Percentiles rank a stretch among this genome's conserved stretches.
phyloP scores from a whole-genome alignment of 2,888 invertebrate genomes.

The Cremastobaeus sp. region DNA sequence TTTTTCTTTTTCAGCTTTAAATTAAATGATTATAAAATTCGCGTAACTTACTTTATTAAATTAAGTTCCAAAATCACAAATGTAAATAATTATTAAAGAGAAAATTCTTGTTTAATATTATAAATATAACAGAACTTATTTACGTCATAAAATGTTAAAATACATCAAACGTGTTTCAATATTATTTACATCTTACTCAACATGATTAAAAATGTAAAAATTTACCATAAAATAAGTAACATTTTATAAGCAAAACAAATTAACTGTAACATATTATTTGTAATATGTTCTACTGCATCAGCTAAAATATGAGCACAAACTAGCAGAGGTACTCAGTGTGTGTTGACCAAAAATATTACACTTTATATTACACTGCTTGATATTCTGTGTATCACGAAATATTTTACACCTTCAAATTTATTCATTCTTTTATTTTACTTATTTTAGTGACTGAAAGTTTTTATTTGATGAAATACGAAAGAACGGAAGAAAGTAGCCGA shows the following conservation, averaged over 20 bases:
- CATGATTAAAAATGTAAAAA: constrained; percentile 37
- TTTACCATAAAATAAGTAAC: constrained; percentile 51
- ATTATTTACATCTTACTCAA: constrained; percentile 34
- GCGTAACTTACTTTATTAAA: constrained; percentile 1
- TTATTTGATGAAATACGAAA: too few relatives aligned
- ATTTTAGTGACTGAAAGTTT: too few relatives aligned
- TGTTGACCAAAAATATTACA: too few relatives aligned
- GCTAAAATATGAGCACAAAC: constrained; percentile 26
- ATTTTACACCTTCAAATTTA: constrained; percentile 4
- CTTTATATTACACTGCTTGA: constrained; percentile 8
- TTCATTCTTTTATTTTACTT: too few relatives aligned
- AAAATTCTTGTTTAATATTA: constrained; percentile 20
- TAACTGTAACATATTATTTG: constrained; percentile 38
- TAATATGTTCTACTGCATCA: constrained; percentile 56
- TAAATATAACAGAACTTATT: constrained; percentile 36
- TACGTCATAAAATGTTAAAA: constrained; percentile 22
- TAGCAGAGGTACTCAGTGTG: constrained; percentile 49
- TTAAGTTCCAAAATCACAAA: constrained; percentile 1
- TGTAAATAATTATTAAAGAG: constrained; percentile 23
- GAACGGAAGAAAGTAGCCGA: too few relatives aligned
- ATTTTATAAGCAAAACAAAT: constrained; percentile 41
- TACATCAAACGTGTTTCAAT: constrained; percentile 25
- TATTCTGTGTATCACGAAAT: constrained; percentile 15
- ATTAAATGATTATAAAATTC: too few relatives aligned
- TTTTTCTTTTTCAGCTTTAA: constrained; percentile 3